A percentile compares a stretch with the other conserved stretches of the same genome.
Conservation (phyloP, 2,113 vertebrate genomes). For the Catharus minimus region DNA sequence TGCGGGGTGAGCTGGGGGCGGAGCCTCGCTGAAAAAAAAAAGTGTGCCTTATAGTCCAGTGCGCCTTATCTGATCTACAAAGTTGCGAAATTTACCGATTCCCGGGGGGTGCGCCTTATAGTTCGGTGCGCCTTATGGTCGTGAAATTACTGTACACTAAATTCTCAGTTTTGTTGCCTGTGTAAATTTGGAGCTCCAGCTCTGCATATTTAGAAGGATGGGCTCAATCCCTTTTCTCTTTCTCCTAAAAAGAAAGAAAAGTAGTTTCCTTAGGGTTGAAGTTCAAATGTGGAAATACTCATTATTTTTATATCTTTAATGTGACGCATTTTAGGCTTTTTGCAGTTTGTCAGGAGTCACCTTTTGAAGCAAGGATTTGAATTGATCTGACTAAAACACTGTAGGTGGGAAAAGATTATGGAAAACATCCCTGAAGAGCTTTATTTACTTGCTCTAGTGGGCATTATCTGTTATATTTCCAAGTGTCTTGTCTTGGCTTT, state of each 20-base stretch:
- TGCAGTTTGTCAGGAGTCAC: neutral
- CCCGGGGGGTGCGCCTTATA: too few relatives aligned
- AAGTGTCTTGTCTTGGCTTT: neutral
- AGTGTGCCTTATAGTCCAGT: too few relatives aligned
- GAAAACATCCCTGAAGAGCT: neutral
- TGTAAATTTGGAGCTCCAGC: neutral
- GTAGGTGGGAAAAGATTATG: constrained; percentile 6
- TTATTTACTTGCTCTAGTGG: neutral
- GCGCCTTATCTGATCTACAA: too few relatives aligned
- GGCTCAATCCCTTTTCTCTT: neutral
- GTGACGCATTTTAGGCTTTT: neutral
- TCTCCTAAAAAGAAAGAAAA: neutral
- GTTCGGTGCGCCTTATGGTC: too few relatives aligned
- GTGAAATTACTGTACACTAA: neutral
- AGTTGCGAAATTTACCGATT: too few relatives aligned
- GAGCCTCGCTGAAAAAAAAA: too few relatives aligned
- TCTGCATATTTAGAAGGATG: neutral
- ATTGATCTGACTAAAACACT: neutral
- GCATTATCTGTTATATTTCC: constrained; percentile 21
- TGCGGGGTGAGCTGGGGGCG: too few relatives aligned
- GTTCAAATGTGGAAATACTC: neutral
- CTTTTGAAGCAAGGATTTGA: constrained; percentile 1
- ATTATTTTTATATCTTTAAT: neutral
- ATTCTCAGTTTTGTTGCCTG: rapidly evolving
- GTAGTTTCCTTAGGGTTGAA: neutral